Evolutionary conservation across 2,113 vertebrate species (phyloP), one percentile per base, ranked within the genome.

Genomic region (Xiphias gladius): DNA sequence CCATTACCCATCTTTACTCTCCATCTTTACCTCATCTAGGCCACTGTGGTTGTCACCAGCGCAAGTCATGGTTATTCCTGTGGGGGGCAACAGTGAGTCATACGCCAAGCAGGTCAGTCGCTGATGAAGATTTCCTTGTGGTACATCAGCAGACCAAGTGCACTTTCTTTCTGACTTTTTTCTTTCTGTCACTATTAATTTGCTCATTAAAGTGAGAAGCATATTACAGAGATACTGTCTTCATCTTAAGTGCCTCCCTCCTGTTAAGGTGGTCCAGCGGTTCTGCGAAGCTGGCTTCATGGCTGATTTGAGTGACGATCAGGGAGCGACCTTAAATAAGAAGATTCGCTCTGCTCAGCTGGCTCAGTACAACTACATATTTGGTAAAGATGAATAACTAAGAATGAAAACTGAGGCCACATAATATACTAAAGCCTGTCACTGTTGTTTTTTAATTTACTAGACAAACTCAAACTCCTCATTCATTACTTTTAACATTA

Each of bases 291-390:
- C 87, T 1, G 97, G 96, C 0, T 96, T 99, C 82, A 93, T 94
- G 83, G 90, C 88, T 0, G 96, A 97, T 61, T 48, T 97, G 41
- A 95, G 96, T 0, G 74, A 91, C 0, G 96, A 97, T 76, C 43
- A 76, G 0, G 93, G 96, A 12, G 73, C 95, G 16, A 98, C 97
- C 66, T 95, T 99, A 88, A 95, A 96, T 89, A 96, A 96, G 87
- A 97, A 96, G 89, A 96, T 98, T 77, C 96, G 97, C 68, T 94
- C 93, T 12, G 97, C 97, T 37, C 97, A 98, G 88, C 91, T 98
- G 22, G 86, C 95, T 39, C 96, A 96, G 80, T 98, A 97, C 94
- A 98, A 98, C 93, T 98, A 97, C 93, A 97, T 97, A 91, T 95
- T 99, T 75, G 97, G 97, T 98, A 88, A 95, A 88, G 58, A 76